Conservation (phyloP, 23 tunicate genomes). For the Botrylloides violaceus region DNA sequence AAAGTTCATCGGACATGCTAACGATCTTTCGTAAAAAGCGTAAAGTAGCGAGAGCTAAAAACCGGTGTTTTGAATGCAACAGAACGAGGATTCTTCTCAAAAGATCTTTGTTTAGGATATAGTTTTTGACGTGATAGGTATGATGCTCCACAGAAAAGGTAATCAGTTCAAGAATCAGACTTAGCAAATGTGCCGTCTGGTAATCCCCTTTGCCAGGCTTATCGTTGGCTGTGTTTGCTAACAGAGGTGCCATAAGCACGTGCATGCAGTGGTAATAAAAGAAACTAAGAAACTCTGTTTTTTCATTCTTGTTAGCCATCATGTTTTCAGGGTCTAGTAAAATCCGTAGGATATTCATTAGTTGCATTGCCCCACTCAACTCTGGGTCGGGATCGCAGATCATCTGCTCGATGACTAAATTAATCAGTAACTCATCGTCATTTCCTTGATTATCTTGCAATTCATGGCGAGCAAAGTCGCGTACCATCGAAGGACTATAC, state of each 20-base stretch:
- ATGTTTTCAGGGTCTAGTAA: constrained; percentile 93
- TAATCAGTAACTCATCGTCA: constrained; percentile 60
- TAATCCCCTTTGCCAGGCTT: constrained; percentile 80
- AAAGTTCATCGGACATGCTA: constrained; percentile 71
- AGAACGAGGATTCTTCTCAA: constrained; percentile 74
- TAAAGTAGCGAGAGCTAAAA: constrained; percentile 75
- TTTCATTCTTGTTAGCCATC: constrained; percentile 91
- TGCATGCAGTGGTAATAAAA: constrained; percentile 94
- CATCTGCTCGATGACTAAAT: constrained; percentile 90
- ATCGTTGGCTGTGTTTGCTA: constrained; percentile 87
- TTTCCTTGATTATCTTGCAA: constrained; percentile 38
- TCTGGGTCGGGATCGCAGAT: constrained; percentile 95
- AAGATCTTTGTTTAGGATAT: constrained; percentile 77
- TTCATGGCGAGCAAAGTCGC: constrained; percentile 74
- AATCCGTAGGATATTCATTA: constrained; percentile 54
- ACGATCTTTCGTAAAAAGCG: constrained; percentile 77
- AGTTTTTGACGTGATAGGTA: constrained; percentile 85
- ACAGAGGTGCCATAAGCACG: constrained; percentile 90
- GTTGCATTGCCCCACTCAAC: constrained; percentile 78
- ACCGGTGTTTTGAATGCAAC: constrained; percentile 62
- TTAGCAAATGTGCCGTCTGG: constrained; percentile 73
- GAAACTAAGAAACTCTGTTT: constrained; percentile 82
- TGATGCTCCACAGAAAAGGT: constrained; percentile 95
- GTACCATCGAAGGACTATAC: constrained; percentile 92
- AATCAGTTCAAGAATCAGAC: constrained; percentile 76